Evolutionary conservation across 2,113 vertebrate genomes (phyloP), one percentile per base, ranked within the genome.

Genomic region (Argyrosomus japonicus): DNA sequence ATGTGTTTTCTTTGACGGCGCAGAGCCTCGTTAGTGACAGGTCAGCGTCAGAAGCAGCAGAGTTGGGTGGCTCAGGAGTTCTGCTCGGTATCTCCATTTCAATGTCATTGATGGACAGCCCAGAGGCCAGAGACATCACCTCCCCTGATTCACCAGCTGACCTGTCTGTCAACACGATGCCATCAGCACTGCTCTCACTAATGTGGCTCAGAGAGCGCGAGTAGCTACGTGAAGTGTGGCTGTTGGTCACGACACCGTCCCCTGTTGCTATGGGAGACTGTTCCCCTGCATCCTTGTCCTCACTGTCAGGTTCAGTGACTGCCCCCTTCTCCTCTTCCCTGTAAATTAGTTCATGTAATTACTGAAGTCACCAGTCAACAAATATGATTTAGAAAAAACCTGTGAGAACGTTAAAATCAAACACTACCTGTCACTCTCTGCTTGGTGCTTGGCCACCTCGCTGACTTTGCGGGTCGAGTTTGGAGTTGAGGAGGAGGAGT

Each of bases 161-260:
- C 63, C 77, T 89, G 47, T 94, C 92, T 18, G 83, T 88, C 85
- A 95, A 32, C 0, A 91, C 62, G 0, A 90, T 75, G 18, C 93
- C 95, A 0, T 99, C 98, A 58, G 95, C 92, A 0, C 97, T 98
- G 88, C 92, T 94, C 82, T 99, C 98, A 0, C 98, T 99, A 82
- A 99, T 99, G 87, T 99, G 97, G 90, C 98, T 99, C 68, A 99
- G 95, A 81, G 97, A 98, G 81, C 97, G 95, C 2, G 93, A 96
- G 82, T 96, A 97, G 77, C 92, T 88, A 40, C 47, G 62, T 0
- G 80, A 63, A 43, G 94, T 77, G 0, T 96, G 96, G 68, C 96
- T 96, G 0, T 95, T 96, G 70, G 91, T 94, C 81, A 96, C 81
- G 0, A 56, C 36, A 0, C 1, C 25, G 2, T 79, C 83, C 21